These are phyloP conservation scores for Drepanosiphum platanoidis DNA, from an alignment of 2,888 invertebrate species.

Conservation along the genomic window DNA sequence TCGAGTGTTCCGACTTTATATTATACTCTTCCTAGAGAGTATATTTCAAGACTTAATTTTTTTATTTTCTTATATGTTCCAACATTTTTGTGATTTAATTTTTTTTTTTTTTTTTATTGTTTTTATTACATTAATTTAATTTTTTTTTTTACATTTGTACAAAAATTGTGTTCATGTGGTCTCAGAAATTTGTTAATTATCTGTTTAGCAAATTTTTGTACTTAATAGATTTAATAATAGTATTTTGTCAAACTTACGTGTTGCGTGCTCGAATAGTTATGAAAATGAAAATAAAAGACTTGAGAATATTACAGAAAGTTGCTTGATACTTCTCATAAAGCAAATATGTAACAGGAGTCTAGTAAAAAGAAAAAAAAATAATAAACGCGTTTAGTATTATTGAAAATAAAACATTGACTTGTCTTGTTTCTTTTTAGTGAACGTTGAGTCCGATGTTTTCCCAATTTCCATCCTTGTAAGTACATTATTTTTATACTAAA, in stretches of 20 bases:
- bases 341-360: slow-evolving; percentile 25
- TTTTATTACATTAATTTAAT: slow-evolving; percentile 42
- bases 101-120: slow-evolving; percentile 36
- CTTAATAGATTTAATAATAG: slow-evolving; percentile 60
- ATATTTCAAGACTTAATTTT: slow-evolving; percentile 58
- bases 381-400: slow-evolving; percentile 55
- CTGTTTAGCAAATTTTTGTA: slow-evolving; percentile 61
- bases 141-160: slow-evolving; percentile 61
- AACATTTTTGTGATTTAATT: slow-evolving; percentile 54
- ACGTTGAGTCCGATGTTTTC: background rate
- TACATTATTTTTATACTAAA: too few relatives aligned
- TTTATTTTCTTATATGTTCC: slow-evolving; percentile 54
- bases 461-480: too few relatives aligned
- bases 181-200: slow-evolving; percentile 62
- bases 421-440: background rate
- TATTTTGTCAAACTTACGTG: slow-evolving; percentile 53
- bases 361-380: slow-evolving; percentile 35
- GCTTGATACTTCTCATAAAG: slow-evolving; percentile 14
- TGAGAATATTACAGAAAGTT: slow-evolving; percentile 22
- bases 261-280: slow-evolving; percentile 59
- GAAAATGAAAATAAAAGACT: background rate
- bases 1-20: slow-evolving; percentile 32
- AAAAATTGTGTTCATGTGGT: slow-evolving; percentile 62
- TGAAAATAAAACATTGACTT: slow-evolving; percentile 7
- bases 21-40: slow-evolving; percentile 49